These are phyloP conservation scores for Achroia grisella DNA, from an alignment of 1,140 invertebrate species.

Conservation along the genomic window DNA sequence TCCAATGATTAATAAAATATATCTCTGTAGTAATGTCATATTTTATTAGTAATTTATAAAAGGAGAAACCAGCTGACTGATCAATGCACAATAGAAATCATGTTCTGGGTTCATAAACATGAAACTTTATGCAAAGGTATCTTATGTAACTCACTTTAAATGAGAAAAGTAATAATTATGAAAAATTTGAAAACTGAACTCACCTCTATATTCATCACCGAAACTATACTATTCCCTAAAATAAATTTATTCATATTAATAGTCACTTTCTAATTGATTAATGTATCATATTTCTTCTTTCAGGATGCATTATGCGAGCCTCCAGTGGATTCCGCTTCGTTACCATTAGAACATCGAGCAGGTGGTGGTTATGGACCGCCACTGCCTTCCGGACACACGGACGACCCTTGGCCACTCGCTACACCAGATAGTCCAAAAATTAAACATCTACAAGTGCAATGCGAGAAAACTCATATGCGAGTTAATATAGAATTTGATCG, in stretches of 20 bases:
- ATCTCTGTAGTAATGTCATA: too few relatives aligned
- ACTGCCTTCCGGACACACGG: slow-evolving; percentile 74
- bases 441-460: slow-evolving; percentile 93
- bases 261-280: not conserved
- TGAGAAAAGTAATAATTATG: too few relatives aligned
- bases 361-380: slow-evolving; percentile 80
- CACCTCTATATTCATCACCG: too few relatives aligned
- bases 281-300: slow-evolving; percentile 36
- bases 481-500: slow-evolving; percentile 96
- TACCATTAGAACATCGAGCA: slow-evolving; percentile 85
- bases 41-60: too few relatives aligned
- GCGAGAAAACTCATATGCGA: slow-evolving; percentile 96
- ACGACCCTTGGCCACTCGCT: slow-evolving; percentile 89
- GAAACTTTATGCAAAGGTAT: too few relatives aligned
- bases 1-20: slow-evolving; percentile 3
- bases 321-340: slow-evolving; percentile 84
- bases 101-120: too few relatives aligned
- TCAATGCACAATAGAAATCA: too few relatives aligned
- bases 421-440: slow-evolving; percentile 92
- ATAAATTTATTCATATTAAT: too few relatives aligned
- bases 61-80: too few relatives aligned
- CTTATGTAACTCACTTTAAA: too few relatives aligned
- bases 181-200: too few relatives aligned
- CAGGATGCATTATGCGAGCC: slow-evolving; percentile 84
- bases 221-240: too few relatives aligned